Evolutionary conservation across 2,888 invertebrate genomes (phyloP).

Genomic region (Cryptophagus acutangulus): DNA sequence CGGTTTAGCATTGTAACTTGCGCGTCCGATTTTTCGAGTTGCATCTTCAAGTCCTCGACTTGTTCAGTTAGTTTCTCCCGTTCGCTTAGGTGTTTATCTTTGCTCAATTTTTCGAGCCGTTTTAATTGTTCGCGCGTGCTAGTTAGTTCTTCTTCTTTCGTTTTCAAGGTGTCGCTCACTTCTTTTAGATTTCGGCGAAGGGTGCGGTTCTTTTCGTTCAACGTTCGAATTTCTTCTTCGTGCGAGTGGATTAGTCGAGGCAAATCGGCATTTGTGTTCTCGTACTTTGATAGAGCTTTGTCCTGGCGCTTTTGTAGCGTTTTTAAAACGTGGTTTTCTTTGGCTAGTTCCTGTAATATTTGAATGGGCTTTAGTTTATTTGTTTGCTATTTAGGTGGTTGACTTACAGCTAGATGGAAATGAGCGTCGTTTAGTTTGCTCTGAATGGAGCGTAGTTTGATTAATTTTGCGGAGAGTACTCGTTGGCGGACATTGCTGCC

Average conservation of each 20-base stretch:
- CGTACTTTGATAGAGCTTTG: conserved; percentile 69
- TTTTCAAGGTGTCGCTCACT: conserved; percentile 59
- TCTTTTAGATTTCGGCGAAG: conserved; percentile 61
- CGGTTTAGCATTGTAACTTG: conserved; percentile 64
- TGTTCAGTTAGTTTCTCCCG: conserved; percentile 68
- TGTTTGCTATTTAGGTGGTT: conserved; percentile 34
- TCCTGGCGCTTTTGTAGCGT: conserved; percentile 77
- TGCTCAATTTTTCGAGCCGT: conserved; percentile 65
- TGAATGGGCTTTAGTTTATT: conserved; percentile 15
- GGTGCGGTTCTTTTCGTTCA: conserved; percentile 65
- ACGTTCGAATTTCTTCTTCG: conserved; percentile 69
- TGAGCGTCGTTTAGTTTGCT: conserved; percentile 77
- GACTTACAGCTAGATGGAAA: conserved; percentile 71
- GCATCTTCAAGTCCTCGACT: conserved; percentile 53
- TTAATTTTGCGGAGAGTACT: conserved; percentile 70
- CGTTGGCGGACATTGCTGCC: conserved; percentile 51
- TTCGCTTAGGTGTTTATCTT: conserved; percentile 66
- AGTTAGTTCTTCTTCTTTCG: conserved; percentile 63
- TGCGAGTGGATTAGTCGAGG: conserved; percentile 72
- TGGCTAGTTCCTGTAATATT: conserved; percentile 55
- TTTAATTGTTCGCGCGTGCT: conserved; percentile 64
- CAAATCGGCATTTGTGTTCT: conserved; percentile 72
- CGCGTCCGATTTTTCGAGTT: conserved; percentile 56
- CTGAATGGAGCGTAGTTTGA: conserved; percentile 70
- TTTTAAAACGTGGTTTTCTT: conserved; percentile 71